Percentiles rank a stretch among this genome's conserved stretches.
Conservation (phyloP, 2,888 invertebrate species). For the Pammene fasciana region DNA sequence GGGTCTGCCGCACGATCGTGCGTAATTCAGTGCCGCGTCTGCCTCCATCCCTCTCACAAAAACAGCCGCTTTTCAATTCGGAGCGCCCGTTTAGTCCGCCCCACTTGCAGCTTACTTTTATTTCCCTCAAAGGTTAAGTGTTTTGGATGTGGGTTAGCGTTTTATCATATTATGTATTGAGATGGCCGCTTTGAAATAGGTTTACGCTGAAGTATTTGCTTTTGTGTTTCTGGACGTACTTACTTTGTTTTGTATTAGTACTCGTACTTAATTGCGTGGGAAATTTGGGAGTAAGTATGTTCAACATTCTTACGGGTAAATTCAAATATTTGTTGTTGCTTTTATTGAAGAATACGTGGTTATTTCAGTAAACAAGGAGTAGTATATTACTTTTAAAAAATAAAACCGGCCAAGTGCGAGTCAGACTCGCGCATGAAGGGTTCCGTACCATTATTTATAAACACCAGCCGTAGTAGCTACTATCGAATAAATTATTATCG, state of each 20-base stretch:
- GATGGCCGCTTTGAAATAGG: constrained; percentile 13
- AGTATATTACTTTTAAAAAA: too few relatives aligned
- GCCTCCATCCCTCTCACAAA: constrained; percentile 52
- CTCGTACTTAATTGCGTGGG: background rate
- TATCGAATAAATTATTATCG: too few relatives aligned
- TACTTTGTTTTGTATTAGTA: too few relatives aligned
- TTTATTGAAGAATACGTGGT: too few relatives aligned
- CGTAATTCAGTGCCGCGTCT: constrained; percentile 56
- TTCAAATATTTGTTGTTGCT: too few relatives aligned
- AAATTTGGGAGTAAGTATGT: constrained; percentile 1
- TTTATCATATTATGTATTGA: constrained; percentile 32
- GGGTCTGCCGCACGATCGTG: constrained; percentile 32
- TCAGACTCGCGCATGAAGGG: too few relatives aligned
- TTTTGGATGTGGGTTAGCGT: constrained; percentile 30
- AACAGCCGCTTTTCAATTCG: constrained; percentile 68
- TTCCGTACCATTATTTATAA: too few relatives aligned
- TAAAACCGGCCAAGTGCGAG: too few relatives aligned
- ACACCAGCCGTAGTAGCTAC: too few relatives aligned
- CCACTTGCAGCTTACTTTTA: constrained; percentile 56
- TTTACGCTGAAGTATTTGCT: background rate
- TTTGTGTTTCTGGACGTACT: background rate
- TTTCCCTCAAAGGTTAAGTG: constrained; percentile 46
- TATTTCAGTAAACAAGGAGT: too few relatives aligned
- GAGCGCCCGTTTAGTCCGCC: constrained; percentile 61
- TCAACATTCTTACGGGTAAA: too few relatives aligned